Evolutionary conservation across 1,140 invertebrate species (phyloP), one percentile per base, ranked within the genome.

Genomic region (Tetramorium alpestre): DNA sequence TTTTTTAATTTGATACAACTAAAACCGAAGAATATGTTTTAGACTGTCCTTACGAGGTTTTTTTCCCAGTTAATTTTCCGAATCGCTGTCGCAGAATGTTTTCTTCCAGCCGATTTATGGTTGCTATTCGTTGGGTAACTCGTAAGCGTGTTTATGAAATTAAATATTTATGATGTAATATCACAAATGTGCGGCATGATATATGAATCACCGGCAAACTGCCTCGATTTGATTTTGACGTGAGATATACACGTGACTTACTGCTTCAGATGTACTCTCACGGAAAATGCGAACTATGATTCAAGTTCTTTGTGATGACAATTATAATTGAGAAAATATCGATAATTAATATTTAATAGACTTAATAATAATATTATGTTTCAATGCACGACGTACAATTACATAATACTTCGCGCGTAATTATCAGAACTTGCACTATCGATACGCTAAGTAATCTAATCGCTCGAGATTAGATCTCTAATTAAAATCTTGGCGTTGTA

Each of bases 121-220:
- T 44, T 38, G 64, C 33, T n/a, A 13, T n/a, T 44, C 16, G 33
- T 33, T 33, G 33, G 41, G 41, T 73, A 77, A 89, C 47, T 51
- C 41, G 76, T 54, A 65, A 41, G 6, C 13, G 16, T 49, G 72
- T 38, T 84, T 49, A 49, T 60, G 41, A 84, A 84, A 87, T 84
- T 80, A 70, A 87, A 84, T 87, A 89, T 82, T 60, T 56, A 47
- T 89, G 84, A 90, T 70, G 87, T 73, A 88, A 87, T 78, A 49
- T 70, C 4, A 33, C 58, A 64, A 82, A 73, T 73, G 69, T 51
- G 49, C 44, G 16, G 1, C 64, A 51, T 28, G 13, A 13, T 85
- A 65, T 51, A 70, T 62, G 62, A 47, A 89, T 88, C 82, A 76
- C n/a, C 6, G 65, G 33, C 13, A 44, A 72, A 60, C 4, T 44